Percentiles rank a stretch among this genome's conserved stretches.
Conservation (phyloP, 2,888 invertebrate species). For the Allygus modestus region DNA sequence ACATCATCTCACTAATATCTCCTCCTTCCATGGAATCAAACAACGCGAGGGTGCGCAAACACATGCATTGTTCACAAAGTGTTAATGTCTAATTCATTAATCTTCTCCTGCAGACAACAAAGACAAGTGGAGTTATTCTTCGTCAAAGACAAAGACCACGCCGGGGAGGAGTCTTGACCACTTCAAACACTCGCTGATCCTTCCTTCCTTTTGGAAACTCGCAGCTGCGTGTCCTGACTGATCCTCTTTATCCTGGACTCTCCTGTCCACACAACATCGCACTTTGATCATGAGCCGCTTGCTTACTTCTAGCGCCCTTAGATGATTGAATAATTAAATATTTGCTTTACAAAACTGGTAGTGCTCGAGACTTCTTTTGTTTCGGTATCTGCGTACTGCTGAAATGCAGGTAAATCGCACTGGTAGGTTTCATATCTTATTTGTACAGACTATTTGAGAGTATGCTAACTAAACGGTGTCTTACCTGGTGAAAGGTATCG, state of each 20-base stretch:
- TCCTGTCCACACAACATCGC: slow-evolving; percentile 7
- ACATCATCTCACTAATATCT: too few species aligned
- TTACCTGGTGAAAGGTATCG: too few species aligned
- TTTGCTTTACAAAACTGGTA: not conserved
- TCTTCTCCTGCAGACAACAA: not conserved
- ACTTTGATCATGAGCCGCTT: not conserved
- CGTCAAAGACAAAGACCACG: not conserved
- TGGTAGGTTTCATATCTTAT: too few species aligned
- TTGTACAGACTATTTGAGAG: too few species aligned
- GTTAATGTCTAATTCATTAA: too few species aligned
- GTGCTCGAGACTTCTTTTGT: too few species aligned
- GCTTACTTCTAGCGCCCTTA: not conserved
- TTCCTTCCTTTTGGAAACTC: slow-evolving; percentile 2
- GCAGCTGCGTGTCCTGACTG: not conserved
- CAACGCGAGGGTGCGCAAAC: too few species aligned
- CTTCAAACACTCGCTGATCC: slow-evolving; percentile 10
- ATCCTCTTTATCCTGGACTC: not conserved
- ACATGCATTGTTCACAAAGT: too few species aligned
- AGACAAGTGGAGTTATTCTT: not conserved
- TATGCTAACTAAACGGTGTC: too few species aligned
- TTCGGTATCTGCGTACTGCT: too few species aligned
- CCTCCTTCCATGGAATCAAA: too few species aligned
- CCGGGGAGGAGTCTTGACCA: not conserved
- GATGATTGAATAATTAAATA: not conserved
- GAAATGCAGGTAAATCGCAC: too few species aligned